Evolutionary conservation across 2,113 vertebrate species (phyloP).

Genomic region (Vulpes vulpes): DNA sequence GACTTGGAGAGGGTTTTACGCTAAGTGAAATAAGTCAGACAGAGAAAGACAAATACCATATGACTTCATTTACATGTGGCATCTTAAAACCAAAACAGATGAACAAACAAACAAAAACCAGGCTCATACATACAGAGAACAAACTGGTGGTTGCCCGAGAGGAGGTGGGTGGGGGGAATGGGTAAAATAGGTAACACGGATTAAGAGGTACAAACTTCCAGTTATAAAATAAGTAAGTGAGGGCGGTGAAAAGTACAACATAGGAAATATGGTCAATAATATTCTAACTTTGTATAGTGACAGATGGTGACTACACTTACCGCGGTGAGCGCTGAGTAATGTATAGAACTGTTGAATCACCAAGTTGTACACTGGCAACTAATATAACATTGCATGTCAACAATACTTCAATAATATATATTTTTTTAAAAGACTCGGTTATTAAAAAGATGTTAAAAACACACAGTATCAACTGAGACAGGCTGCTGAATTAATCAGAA

Average conservation of each 20-base stretch:
- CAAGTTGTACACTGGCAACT: background rate
- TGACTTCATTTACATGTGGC: background rate
- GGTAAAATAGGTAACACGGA: background rate
- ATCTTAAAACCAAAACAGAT: background rate
- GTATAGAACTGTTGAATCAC: background rate
- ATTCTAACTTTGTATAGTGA: background rate
- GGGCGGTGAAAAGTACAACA: background rate
- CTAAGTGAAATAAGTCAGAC: background rate
- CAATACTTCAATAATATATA: background rate
- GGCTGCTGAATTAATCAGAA: slow-evolving; percentile 57
- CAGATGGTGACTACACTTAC: background rate
- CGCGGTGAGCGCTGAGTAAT: background rate
- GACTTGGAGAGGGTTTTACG: background rate
- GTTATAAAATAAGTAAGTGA: background rate
- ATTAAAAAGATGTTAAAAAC: slow-evolving; percentile 54
- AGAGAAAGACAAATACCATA: background rate
- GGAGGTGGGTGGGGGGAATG: background rate
- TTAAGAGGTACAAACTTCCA: background rate
- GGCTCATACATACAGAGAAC: background rate
- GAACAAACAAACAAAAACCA: background rate
- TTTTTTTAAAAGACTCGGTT: background rate
- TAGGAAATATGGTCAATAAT: background rate
- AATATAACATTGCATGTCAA: background rate
- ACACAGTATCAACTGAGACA: background rate
- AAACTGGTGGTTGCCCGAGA: background rate